Base-by-base conservation (phyloP, 2,888 invertebrate species). In the Stramonita haemastoma region DNA sequence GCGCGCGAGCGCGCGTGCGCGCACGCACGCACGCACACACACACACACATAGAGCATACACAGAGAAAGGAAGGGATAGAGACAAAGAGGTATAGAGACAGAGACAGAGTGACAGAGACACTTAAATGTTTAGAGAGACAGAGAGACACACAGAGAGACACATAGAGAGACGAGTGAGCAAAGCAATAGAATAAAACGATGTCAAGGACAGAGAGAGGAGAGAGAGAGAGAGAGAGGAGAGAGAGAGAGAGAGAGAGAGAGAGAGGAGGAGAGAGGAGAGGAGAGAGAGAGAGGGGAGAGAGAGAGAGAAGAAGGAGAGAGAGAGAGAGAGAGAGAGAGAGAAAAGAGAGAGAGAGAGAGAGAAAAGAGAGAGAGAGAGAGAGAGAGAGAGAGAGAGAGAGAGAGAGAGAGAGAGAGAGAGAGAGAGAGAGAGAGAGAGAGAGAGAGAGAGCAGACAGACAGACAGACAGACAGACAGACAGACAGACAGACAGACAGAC, bases 261-360 rank as follows among this genome's bases (percentile, higher is more conserved):
- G 73, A 73, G 22, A 73, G 73, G n/a, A 26, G n/a, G 60, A 60
- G 13, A 60, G 60, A 60, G 73, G n/a, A 15, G n/a, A 26, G 22
- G 15, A 73, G 73, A 73, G 22, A 73, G 73, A 73, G 73, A 73
- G 73, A 73, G 73, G 22, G 73, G 22, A 26, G 22, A 26, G 22
- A 26, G 22, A 26, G 22, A 6, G 22, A 26, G 22, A 26, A 73
- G 73, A 73, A 26, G 22, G 22, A 73, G 73, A 73, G 73, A 73
- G 73, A 73, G 73, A 73, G 73, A 73, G 73, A 73, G 22, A 73
- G 73, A 73, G 22, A 73, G 73, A 73, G 73, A 73, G 73, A 73
- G 73, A 73, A 26, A 73, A 26, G 22, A 26, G 22, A 26, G 22
- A 26, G 22, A 6, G 22, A 26, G 22, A 26, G 22, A 6, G 22